Percentiles rank a stretch among this genome's conserved stretches.
These are phyloP conservation scores for Leptodirus hochenwartii DNA, from an alignment of 2,888 invertebrate species.

Conservation along the genomic window DNA sequence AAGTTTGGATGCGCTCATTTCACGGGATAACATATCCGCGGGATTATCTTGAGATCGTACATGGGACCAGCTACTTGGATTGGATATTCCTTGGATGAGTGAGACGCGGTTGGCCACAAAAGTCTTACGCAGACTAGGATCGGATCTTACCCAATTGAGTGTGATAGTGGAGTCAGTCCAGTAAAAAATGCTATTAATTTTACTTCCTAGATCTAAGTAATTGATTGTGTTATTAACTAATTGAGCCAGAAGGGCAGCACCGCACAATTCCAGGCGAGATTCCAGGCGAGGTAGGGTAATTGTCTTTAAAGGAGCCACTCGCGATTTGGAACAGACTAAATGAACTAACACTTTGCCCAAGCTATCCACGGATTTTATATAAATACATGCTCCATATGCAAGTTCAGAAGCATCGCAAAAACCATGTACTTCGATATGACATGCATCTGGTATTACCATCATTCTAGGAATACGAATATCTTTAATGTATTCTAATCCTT, in stretches of 20 bases:
- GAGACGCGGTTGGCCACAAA: too few relatives aligned
- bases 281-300: not conserved
- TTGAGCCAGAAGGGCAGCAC: too few relatives aligned
- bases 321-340: not conserved
- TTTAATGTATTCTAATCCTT: constrained; percentile 1
- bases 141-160: not conserved
- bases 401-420: constrained; percentile 1
- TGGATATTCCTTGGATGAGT: not conserved
- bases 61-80: not conserved
- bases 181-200: not conserved
- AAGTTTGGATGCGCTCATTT: not conserved
- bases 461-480: not conserved
- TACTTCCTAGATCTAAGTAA: not conserved
- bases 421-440: not conserved
- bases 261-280: too few relatives aligned
- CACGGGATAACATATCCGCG: constrained; percentile 2
- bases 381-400: not conserved
- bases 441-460: not conserved
- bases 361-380: not conserved
- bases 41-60: not conserved
- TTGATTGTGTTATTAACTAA: constrained; percentile 1
- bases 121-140: not conserved
- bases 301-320: not conserved
- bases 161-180: constrained; percentile 1
- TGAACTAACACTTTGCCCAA: not conserved